A percentile compares a stretch with the other conserved stretches of the same genome.
phyloP scores from a whole-genome alignment of 1,140 invertebrate species.

The Trypoxylus dichotomus region DNA sequence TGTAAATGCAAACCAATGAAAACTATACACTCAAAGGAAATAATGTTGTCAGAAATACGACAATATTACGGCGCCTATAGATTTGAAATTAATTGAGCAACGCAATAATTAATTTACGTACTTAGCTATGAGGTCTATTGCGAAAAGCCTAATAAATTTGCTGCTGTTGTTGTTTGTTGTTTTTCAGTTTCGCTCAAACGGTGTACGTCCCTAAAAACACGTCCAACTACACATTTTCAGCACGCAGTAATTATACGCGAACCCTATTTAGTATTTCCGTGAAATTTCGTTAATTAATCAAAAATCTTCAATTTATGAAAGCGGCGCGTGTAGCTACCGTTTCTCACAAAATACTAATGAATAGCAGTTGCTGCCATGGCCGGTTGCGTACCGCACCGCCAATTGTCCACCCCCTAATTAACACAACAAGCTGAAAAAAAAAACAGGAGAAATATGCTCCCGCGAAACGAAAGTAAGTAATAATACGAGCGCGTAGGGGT shows the following conservation, averaged over 20 bases:
- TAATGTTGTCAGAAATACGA: no score
- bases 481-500: background rate
- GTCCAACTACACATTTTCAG: background rate
- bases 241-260: background rate
- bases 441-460: background rate
- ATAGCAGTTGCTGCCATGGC: background rate
- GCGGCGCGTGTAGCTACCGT: background rate
- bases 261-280: background rate
- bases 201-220: background rate
- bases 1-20: no score
- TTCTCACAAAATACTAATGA: background rate
- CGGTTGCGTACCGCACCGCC: background rate
- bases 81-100: no score
- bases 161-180: background rate
- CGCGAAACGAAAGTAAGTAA: background rate
- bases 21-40: no score
- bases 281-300: background rate
- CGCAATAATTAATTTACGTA: background rate
- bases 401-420: background rate
- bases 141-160: background rate
- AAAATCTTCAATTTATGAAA: background rate
- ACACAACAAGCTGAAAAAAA: background rate
- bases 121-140: background rate
- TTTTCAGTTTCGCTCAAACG: background rate
- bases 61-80: no score